Conservation (phyloP, 2,113 vertebrate genomes). For the Phycodurus eques region DNA sequence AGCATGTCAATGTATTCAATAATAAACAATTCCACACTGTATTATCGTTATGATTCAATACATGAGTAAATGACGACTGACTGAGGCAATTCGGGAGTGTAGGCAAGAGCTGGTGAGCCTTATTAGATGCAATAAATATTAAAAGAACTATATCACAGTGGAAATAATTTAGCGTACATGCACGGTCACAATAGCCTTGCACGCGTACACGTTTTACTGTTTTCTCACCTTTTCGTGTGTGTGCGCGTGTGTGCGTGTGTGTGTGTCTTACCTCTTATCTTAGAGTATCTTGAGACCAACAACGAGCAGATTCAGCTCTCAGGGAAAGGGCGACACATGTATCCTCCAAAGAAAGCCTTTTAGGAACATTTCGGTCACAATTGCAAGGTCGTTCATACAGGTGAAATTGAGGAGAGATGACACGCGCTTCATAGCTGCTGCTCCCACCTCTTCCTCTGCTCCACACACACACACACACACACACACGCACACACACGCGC, state of each 20-base stretch:
- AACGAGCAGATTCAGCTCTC: conserved; percentile 50
- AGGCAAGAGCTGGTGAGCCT: conserved; percentile 18
- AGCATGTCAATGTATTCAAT: conserved; percentile 37
- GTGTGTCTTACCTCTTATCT: conserved; percentile 66
- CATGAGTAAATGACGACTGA: conserved; percentile 9
- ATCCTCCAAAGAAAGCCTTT: conserved; percentile 63
- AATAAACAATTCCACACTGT: conserved; percentile 36
- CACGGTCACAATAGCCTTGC: conserved; percentile 25
- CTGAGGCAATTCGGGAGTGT: conserved; percentile 17
- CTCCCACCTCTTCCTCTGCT: conserved; percentile 46
- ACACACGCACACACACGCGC: neutral
- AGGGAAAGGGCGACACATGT: conserved; percentile 32
- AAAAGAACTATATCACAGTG: conserved; percentile 15
- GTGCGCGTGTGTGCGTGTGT: neutral
- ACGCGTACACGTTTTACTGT: conserved; percentile 5
- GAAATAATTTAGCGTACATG: conserved; percentile 17
- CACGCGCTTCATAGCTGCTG: conserved; percentile 57
- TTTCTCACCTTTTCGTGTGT: neutral
- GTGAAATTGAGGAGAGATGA: conserved; percentile 49
- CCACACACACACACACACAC: conserved; percentile 12
- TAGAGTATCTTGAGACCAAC: conserved; percentile 52
- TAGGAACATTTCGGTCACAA: conserved; percentile 46
- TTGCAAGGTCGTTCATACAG: conserved; percentile 65
- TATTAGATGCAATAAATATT: conserved; percentile 13
- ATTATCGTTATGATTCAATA: conserved; percentile 37